Evolutionary conservation across 1,140 invertebrate genomes (phyloP).

Genomic region (Listronotus bonariensis): DNA sequence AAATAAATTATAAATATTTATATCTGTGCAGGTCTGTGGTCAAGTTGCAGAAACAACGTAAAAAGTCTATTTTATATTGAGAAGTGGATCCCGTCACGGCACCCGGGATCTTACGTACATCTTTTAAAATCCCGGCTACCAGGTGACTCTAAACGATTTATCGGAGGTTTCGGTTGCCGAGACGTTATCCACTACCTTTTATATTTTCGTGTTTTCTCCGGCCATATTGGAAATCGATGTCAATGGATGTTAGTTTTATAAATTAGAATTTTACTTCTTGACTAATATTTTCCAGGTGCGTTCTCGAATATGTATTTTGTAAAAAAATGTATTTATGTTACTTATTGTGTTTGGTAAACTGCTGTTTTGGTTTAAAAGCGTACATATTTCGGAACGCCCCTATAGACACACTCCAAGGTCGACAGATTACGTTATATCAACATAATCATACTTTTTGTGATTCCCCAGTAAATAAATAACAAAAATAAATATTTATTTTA

Average conservation of each 20-base stretch:
- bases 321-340: not conserved
- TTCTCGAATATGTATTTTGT: no score
- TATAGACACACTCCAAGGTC: slow-evolving; percentile 34
- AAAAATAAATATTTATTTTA: no score
- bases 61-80: slow-evolving; percentile 15
- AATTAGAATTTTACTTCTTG: slow-evolving; percentile 33
- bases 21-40: slow-evolving; percentile 48
- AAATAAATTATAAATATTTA: slow-evolving; percentile 54
- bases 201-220: slow-evolving; percentile 25
- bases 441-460: slow-evolving; percentile 17
- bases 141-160: no score
- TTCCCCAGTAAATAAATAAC: not conserved
- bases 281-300: not conserved
- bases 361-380: not conserved
- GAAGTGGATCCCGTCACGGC: not conserved
- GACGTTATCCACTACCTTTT: not conserved
- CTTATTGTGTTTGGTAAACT: not conserved
- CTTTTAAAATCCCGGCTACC: not conserved
- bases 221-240: slow-evolving; percentile 33
- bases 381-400: not conserved
- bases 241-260: slow-evolving; percentile 19
- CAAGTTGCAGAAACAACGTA: slow-evolving; percentile 38
- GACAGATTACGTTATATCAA: slow-evolving; percentile 33
- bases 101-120: not conserved
- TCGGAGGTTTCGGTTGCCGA: slow-evolving; percentile 4